Evolutionary conservation across 2,888 invertebrate species (phyloP), one percentile per base, ranked within the genome.

Genomic region (Lomographa bimaculata): DNA sequence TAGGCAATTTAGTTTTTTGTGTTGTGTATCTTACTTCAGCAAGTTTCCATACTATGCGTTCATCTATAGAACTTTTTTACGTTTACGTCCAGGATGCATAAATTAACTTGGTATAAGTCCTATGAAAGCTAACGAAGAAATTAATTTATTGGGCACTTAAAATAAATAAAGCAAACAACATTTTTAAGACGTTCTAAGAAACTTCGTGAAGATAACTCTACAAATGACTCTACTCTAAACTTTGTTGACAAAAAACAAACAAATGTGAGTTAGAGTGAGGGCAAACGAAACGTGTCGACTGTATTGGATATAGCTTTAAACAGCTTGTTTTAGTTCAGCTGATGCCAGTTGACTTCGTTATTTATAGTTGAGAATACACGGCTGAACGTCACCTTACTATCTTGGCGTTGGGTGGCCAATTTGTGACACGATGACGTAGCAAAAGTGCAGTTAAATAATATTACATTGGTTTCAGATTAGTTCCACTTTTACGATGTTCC

Each of bases 261-360:
- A 34, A 38, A 44, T 25, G 48, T 40, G 38, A 39, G 47, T 20
- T 43, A 44, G 28, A 50, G 50, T 42, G 41, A 38, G 42, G 57
- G 52, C 57, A 64, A 71, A 67, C 66, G 63, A 69, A 54, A 57
- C 68, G 63, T 66, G 67, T 62, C 59, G 51, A 60, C 61, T 57
- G 58, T 63, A 59, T 63, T 55, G 59, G 56, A 59, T 54, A 58
- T 50, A 50, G 56, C 61, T 58, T 54, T 53, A 51, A 57, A 64
- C 60, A 56, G 64, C 66, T 69, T 70, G 70, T 74, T 78, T 69
- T 43, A 43, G 36, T 43, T 29, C 63, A 59, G 66, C 69, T 61
- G 62, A 72, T 68, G 75, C 65, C 61, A 61, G 71, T 66, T 70
- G 66, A 67, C 66, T 66, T 59, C 50, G 61, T 66, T 79, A 79